Conservation (phyloP, 2,797 vertebrate species). For the Oophaga sylvatica region DNA sequence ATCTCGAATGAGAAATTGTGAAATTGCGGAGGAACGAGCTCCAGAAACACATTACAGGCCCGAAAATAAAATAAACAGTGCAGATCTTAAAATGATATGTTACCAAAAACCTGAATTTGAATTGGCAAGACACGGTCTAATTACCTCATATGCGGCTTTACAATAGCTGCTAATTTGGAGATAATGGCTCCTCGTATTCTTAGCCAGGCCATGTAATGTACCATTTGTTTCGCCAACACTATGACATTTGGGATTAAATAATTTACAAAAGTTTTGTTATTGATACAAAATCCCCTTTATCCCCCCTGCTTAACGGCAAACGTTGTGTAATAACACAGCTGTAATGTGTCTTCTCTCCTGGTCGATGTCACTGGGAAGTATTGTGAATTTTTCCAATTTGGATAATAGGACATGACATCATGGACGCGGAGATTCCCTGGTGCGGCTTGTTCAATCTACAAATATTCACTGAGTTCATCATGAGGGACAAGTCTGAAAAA, state of each 20-base stretch:
- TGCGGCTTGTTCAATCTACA: constrained; percentile 19
- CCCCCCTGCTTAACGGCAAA: not conserved
- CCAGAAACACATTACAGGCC: constrained; percentile 45
- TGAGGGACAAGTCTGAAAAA: constrained; percentile 5
- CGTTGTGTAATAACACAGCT: constrained; percentile 39
- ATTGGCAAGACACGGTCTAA: constrained; percentile 50
- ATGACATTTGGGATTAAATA: constrained; percentile 50
- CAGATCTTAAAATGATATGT: constrained; percentile 56
- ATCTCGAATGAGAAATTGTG: constrained; percentile 32
- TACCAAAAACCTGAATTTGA: constrained; percentile 47
- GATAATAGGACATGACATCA: constrained; percentile 49
- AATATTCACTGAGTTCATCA: constrained; percentile 14
- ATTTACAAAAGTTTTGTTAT: constrained; percentile 44
- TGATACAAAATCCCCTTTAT: constrained; percentile 33
- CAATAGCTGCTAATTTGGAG: constrained; percentile 54
- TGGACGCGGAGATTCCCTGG: constrained; percentile 4
- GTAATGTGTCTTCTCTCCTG: constrained; percentile 7
- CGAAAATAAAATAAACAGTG: constrained; percentile 49
- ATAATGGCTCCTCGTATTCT: constrained; percentile 44
- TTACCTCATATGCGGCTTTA: constrained; percentile 62
- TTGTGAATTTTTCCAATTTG: not conserved
- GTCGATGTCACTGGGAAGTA: constrained; percentile 32
- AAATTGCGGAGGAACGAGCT: constrained; percentile 13
- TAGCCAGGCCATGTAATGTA: constrained; percentile 14
- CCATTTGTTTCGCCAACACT: constrained; percentile 29